Conservation (phyloP, 2,888 invertebrate species). For the Polydrusus tereticollis region DNA sequence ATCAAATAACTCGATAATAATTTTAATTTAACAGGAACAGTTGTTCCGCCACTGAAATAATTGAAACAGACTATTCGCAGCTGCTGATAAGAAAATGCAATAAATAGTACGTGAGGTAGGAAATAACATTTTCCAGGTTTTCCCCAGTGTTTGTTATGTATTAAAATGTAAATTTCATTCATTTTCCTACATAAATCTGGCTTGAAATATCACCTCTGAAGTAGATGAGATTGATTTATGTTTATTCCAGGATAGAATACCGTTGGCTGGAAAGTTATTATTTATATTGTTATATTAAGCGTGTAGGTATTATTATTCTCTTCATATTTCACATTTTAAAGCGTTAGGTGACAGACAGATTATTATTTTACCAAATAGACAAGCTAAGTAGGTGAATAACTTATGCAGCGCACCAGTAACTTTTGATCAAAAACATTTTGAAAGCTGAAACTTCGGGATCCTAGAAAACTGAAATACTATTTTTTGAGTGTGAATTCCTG, state of each 20-base stretch:
- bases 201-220: conserved; percentile 55
- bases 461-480: too few species aligned
- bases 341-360: too few species aligned
- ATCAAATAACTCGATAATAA: too few species aligned
- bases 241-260: conserved; percentile 21
- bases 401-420: too few species aligned
- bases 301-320: neutral
- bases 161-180: conserved; percentile 62
- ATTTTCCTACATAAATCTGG: conserved; percentile 60
- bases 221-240: conserved; percentile 55
- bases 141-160: conserved; percentile 60
- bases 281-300: conserved; percentile 22
- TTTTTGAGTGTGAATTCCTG: too few species aligned
- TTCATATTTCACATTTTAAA: conserved; percentile 50
- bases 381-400: too few species aligned
- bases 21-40: too few species aligned
- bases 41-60: conserved; percentile 26
- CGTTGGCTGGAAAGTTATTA: conserved; percentile 30
- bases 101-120: conserved; percentile 53
- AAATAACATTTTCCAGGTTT: conserved; percentile 59
- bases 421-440: too few species aligned
- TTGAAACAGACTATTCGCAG: conserved; percentile 37
- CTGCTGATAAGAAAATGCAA: conserved; percentile 45
- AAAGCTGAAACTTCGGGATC: too few species aligned
- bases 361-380: too few species aligned